Evolutionary conservation across 2,113 vertebrate genomes (phyloP), one percentile per base, ranked within the genome.

Genomic region (Hyperopisus bebe): DNA sequence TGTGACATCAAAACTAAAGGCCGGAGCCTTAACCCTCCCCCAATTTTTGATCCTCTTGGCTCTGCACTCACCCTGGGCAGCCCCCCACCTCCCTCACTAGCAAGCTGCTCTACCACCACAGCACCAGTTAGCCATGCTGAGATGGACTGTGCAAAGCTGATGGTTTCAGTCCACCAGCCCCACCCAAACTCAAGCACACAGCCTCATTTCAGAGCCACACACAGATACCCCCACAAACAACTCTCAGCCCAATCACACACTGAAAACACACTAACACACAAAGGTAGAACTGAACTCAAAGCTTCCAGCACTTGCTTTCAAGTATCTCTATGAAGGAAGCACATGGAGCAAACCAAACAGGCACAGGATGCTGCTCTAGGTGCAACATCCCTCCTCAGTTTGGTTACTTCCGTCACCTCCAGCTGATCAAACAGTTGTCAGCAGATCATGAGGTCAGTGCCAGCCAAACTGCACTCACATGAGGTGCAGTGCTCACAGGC

Each of bases 101-200:
- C 35, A 80, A 89, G 89, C 89, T 89, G 89, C 89, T 31, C 15
- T 53, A 82, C 35, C 55, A 51, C 11, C 50, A 17, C 80, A 47
- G 89, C 80, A 47, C 42, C n/a, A 84, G 89, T 80, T 42, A 21
- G 74, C 44, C 53, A 27, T 24, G 39, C 13, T 39, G n/a, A 42
- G 48, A n/a, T 66, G 21, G 62, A 24, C 46, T 21, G 5, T 6
- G 44, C 9, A 19, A 39, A 42, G 27, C 55, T 53, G 39, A n/a
- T 47, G 42, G 17, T 66, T n/a, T 9, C 51, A 48, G 27, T 44
- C 91, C 17, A 89, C 24, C 88, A 13, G 46, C 10, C 31, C 27
- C 48, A 44, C 88, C 21, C 53, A 44, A 58, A 27, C 31, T 80
- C 13, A 13, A 44, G 53, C 1, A 21, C 80, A 47, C 77, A 48